Percentiles rank a stretch among this genome's conserved stretches.
phyloP scores from a whole-genome alignment of 2,113 vertebrate species.

The Rhadina sibilatrix region DNA sequence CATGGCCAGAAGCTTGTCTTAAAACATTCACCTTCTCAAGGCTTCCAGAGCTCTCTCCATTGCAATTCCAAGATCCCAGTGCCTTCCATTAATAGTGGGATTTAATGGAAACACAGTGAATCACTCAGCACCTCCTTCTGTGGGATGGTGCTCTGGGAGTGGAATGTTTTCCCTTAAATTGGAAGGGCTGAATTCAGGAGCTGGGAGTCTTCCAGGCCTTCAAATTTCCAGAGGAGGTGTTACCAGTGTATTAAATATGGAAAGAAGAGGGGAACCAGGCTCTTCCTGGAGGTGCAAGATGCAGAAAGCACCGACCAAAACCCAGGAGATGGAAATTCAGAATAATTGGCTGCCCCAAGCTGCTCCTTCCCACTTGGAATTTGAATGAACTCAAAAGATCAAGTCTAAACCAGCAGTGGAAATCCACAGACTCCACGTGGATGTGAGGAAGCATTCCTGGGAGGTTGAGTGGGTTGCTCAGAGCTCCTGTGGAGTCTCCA shows the following conservation, averaged over 20 bases:
- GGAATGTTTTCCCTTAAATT: background rate
- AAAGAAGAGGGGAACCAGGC: background rate
- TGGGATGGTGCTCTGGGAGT: background rate
- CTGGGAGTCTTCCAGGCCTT: background rate
- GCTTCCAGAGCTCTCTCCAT: background rate
- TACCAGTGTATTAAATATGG: background rate
- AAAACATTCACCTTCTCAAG: background rate
- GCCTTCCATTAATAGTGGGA: background rate
- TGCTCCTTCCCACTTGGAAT: background rate
- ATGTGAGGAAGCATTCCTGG: background rate
- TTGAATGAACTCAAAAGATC: background rate
- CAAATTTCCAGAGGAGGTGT: background rate
- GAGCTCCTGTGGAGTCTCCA: background rate
- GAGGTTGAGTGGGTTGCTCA: background rate
- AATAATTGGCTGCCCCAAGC: background rate
- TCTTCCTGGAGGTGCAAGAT: background rate
- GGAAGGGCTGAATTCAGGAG: background rate
- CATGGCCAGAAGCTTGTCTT: slow-evolving; percentile 8
- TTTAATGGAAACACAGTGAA: background rate
- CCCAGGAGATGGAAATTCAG: background rate
- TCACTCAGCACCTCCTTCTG: background rate
- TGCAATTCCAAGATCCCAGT: background rate
- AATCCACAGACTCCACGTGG: background rate
- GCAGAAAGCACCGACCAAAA: background rate
- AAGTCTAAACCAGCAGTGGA: background rate